These are phyloP conservation scores for Epirrhoe alternata DNA, from an alignment of 2,888 invertebrate species.

Conservation along the genomic window DNA sequence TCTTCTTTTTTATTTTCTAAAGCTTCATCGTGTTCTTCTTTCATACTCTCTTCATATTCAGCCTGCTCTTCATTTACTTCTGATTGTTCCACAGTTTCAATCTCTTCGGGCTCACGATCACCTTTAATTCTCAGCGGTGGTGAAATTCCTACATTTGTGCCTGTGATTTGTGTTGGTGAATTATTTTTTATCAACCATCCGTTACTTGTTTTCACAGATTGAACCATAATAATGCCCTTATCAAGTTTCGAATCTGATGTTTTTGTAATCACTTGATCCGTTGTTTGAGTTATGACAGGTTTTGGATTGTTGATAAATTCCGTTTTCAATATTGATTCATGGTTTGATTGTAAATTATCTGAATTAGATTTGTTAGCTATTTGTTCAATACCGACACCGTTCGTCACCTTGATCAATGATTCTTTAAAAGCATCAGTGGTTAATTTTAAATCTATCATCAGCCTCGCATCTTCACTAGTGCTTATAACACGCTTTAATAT, in stretches of 20 bases:
- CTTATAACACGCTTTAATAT: background rate
- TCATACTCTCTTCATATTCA: conserved; percentile 4
- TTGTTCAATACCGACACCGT: background rate
- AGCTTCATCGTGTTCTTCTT: conserved; percentile 7
- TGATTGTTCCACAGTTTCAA: conserved; percentile 13
- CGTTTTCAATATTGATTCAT: background rate
- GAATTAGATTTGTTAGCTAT: background rate
- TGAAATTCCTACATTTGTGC: conserved; percentile 31
- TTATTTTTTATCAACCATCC: conserved; percentile 14
- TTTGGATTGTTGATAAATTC: conserved; percentile 2
- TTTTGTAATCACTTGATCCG: background rate
- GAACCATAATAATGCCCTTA: conserved; percentile 4
- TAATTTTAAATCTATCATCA: background rate
- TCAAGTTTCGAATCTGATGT: conserved; percentile 6
- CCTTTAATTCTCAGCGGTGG: background rate
- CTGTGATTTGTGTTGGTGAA: background rate
- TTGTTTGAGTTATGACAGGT: background rate
- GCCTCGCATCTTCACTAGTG: background rate
- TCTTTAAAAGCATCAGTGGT: background rate
- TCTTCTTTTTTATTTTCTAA: background rate
- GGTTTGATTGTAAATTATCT: background rate
- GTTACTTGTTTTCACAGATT: conserved; percentile 10
- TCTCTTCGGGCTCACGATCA: conserved; percentile 13
- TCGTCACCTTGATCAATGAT: conserved; percentile 8
- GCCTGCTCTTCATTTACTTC: conserved; percentile 18